Percentiles rank a stretch among this genome's conserved stretches.
Conservation (phyloP, 2,797 vertebrate genomes). For the Rallus crepitans region DNA sequence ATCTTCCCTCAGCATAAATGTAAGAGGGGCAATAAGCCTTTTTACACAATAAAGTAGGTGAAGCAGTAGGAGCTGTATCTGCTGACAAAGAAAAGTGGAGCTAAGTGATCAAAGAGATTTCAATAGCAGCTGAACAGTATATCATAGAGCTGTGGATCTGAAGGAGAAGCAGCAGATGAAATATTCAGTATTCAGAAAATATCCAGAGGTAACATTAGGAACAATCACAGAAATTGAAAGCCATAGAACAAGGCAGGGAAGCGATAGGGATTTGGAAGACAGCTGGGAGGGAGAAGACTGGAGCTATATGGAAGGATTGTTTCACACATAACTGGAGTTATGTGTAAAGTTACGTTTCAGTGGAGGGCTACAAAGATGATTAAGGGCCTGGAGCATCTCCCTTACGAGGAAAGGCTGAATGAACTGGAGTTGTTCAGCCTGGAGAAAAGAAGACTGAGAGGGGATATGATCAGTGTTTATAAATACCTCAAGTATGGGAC, state of each 20-base stretch:
- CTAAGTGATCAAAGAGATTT: slow-evolving; percentile 43
- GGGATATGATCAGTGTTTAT: too few species aligned
- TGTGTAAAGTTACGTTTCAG: too few species aligned
- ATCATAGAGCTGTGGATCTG: neutral
- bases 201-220: neutral
- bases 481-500: too few species aligned
- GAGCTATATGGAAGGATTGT: neutral
- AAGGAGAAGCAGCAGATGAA: slow-evolving; percentile 21
- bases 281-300: neutral
- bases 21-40: neutral
- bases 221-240: neutral
- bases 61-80: neutral
- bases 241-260: neutral
- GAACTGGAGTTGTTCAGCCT: too few species aligned
- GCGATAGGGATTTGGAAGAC: neutral
- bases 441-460: too few species aligned
- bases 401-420: too few species aligned
- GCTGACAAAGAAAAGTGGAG: slow-evolving; percentile 14
- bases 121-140: neutral
- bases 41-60: neutral
- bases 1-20: neutral
- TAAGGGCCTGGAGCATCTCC: too few species aligned
- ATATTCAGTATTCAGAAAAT: slow-evolving; percentile 24
- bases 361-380: too few species aligned
- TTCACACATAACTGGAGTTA: too few species aligned